Conservation (phyloP, 2,113 vertebrate species). For the Strix aluco region DNA sequence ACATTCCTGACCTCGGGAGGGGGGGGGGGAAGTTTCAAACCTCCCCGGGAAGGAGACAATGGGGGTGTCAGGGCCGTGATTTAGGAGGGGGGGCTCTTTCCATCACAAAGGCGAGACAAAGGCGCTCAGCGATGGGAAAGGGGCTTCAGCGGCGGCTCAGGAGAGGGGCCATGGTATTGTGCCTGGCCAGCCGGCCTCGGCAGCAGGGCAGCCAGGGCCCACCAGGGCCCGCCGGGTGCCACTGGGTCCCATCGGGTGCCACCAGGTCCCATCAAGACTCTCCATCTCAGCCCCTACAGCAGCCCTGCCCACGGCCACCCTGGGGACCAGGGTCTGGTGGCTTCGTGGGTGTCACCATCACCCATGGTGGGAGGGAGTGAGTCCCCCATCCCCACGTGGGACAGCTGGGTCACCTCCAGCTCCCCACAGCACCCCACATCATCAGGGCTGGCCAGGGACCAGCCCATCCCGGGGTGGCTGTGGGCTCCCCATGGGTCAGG, state of each 20-base stretch:
- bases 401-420: background rate
- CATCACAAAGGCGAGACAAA: conserved; percentile 81
- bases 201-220: background rate
- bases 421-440: background rate
- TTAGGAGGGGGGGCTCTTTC: conserved; percentile 78
- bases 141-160: conserved; percentile 9
- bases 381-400: background rate
- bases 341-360: background rate
- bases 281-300: rapidly evolving
- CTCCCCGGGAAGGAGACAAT: conserved; percentile 76
- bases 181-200: background rate
- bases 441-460: rapidly evolving
- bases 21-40: conserved; percentile 76
- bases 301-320: background rate
- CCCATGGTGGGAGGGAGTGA: background rate
- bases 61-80: conserved; percentile 80
- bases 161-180: conserved; percentile 24
- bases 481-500: rapidly evolving
- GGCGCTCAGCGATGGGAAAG: conserved; percentile 69
- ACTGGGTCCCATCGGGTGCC: background rate
- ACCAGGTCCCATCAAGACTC: background rate
- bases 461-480: background rate
- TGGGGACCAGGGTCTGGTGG: background rate
- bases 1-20: conserved; percentile 80
- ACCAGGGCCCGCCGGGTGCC: background rate